Evolutionary conservation across 2,797 vertebrate genomes (phyloP).

Genomic region (Urocyon cinereoargenteus): DNA sequence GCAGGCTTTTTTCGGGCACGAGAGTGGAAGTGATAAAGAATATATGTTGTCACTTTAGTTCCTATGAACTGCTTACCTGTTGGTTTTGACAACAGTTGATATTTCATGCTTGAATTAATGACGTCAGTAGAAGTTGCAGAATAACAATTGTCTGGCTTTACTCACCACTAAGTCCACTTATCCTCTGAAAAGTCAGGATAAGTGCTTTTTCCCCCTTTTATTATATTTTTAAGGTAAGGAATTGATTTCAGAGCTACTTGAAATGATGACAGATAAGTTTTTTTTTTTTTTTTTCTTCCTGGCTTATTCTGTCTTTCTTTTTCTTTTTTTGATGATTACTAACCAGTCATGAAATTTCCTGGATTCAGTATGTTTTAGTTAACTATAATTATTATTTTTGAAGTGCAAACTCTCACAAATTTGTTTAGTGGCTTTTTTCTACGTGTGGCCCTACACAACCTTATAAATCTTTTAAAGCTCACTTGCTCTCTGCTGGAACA

Average conservation of each 20-base stretch:
- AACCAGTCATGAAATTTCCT: neutral
- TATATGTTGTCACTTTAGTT: neutral
- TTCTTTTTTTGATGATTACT: neutral
- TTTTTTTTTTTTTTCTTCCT: neutral
- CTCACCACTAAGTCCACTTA: neutral
- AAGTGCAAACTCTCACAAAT: neutral
- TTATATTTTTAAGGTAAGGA: slow-evolving; percentile 8
- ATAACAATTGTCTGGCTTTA: neutral
- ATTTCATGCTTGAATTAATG: neutral
- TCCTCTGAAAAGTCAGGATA: neutral
- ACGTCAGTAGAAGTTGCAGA: neutral
- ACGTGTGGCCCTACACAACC: neutral
- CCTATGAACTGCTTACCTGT: neutral
- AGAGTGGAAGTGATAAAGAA: neutral
- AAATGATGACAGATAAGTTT: neutral
- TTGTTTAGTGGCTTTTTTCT: neutral
- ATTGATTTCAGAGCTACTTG: slow-evolving; percentile 7
- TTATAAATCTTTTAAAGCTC: neutral
- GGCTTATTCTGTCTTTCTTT: neutral
- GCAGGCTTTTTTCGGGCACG: neutral
- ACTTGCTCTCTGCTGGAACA: neutral
- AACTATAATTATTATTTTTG: neutral
- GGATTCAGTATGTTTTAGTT: neutral
- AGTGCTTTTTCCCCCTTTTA: neutral
- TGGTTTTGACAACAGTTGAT: slow-evolving; percentile 26